Conservation (phyloP, 92 coral and sea anemone genomes). For the Zoanthus solanderi region DNA sequence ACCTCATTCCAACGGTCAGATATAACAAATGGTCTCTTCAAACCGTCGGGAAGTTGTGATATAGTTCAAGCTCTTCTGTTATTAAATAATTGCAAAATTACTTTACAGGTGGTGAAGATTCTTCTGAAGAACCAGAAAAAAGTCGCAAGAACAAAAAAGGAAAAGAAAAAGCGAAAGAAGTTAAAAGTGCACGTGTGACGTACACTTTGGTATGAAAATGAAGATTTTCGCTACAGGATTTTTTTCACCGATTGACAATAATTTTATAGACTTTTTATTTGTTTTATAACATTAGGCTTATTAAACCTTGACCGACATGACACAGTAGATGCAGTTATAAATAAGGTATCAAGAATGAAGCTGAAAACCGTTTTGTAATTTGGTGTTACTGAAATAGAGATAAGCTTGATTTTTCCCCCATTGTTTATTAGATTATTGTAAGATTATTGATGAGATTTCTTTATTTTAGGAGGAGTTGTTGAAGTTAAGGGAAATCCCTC, state of each 20-base stretch:
- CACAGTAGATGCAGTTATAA: background rate
- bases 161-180: constrained; percentile 42
- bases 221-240: background rate
- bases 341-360: background rate
- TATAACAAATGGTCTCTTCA: background rate
- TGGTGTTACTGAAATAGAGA: background rate
- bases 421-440: too few relatives aligned
- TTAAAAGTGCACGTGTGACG: constrained; percentile 71
- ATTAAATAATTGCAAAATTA: background rate
- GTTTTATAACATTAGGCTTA: background rate
- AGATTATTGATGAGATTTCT: background rate
- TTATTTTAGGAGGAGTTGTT: constrained; percentile 77
- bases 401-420: background rate
- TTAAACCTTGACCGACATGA: background rate
- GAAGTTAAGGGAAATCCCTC: constrained; percentile 76
- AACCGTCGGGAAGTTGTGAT: constrained; percentile 13
- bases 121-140: constrained; percentile 36
- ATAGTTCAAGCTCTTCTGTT: constrained; percentile 1
- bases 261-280: background rate
- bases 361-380: too few relatives aligned
- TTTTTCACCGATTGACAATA: background rate
- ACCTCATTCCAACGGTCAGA: constrained; percentile 25
- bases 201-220: constrained; percentile 68
- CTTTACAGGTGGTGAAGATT: constrained; percentile 35
- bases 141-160: constrained; percentile 31